Evolutionary conservation across 2,113 vertebrate genomes (phyloP).

Genomic region (Beaufortia kweichowensis): DNA sequence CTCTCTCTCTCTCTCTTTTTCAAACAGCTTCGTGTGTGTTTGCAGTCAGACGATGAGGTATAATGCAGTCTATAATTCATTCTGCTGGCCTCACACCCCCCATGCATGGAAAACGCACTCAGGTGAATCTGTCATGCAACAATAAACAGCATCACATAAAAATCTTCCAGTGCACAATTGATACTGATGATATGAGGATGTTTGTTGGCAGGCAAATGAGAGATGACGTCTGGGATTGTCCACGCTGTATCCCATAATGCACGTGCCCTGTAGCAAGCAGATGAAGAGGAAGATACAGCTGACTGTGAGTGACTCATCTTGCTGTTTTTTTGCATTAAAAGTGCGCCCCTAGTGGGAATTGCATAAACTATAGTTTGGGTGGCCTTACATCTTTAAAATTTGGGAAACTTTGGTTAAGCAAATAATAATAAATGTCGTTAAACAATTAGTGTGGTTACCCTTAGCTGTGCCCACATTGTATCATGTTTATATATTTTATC

Average conservation of each 20-base stretch:
- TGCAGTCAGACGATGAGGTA: background rate
- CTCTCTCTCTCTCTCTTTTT: no score
- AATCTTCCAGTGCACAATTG: slow-evolving; percentile 55
- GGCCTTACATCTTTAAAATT: no score
- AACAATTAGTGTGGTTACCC: no score
- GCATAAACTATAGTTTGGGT: no score
- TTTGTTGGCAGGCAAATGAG: slow-evolving; percentile 65
- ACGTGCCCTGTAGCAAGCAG: slow-evolving; percentile 23
- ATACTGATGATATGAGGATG: slow-evolving; percentile 62
- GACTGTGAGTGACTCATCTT: no score
- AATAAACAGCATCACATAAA: slow-evolving; percentile 52
- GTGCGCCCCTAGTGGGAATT: no score
- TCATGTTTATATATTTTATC: no score
- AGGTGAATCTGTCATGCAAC: slow-evolving; percentile 51
- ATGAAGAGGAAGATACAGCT: slow-evolving; percentile 25
- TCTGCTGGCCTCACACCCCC: slow-evolving; percentile 40
- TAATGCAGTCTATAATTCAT: slow-evolving; percentile 48
- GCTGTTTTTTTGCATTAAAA: no score
- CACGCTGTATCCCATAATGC: slow-evolving; percentile 29
- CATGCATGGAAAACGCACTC: slow-evolving; percentile 52
- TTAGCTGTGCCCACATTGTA: no score
- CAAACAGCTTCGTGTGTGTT: no score
- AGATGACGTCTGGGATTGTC: slow-evolving; percentile 54
- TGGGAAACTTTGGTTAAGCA: no score
- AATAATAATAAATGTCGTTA: no score